Conservation (phyloP, 2,113 vertebrate species). For the Dasyurus viverrinus region DNA sequence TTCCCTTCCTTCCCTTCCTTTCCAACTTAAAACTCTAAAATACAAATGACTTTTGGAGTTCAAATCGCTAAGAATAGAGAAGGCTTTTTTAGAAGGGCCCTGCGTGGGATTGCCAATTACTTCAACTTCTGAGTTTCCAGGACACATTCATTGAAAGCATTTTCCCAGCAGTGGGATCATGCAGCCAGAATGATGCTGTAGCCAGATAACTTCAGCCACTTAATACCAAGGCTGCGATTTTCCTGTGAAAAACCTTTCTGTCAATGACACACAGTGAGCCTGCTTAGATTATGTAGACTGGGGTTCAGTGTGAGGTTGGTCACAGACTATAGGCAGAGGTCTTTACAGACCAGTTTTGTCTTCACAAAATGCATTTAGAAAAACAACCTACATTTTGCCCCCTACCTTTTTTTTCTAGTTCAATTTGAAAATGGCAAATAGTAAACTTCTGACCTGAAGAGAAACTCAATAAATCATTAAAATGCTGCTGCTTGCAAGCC, state of each 20-base stretch:
- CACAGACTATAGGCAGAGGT: not conserved
- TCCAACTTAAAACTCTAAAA: not conserved
- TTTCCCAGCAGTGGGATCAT: slow-evolving; percentile 53
- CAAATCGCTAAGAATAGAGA: not conserved
- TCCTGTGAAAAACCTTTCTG: slow-evolving; percentile 43
- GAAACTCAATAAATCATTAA: slow-evolving; percentile 75
- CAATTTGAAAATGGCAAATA: slow-evolving; percentile 74
- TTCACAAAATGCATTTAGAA: slow-evolving; percentile 63
- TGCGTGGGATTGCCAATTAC: slow-evolving; percentile 49
- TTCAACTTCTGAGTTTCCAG: slow-evolving; percentile 52
- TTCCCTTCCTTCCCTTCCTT: not conserved
- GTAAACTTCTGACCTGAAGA: slow-evolving; percentile 74
- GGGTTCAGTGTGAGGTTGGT: slow-evolving; percentile 15
- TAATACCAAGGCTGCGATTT: slow-evolving; percentile 39
- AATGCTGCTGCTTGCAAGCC: slow-evolving; percentile 54
- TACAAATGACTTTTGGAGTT: not conserved
- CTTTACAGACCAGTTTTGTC: slow-evolving; percentile 54
- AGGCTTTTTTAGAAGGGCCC: slow-evolving; percentile 18
- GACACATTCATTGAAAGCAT: slow-evolving; percentile 52
- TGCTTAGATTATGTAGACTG: slow-evolving; percentile 54
- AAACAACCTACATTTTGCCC: slow-evolving; percentile 59
- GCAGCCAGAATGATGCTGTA: slow-evolving; percentile 46
- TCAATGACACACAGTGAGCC: slow-evolving; percentile 46
- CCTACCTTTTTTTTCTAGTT: slow-evolving; percentile 44
- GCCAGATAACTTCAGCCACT: slow-evolving; percentile 49